Conservation (phyloP, 1,140 invertebrate species). For the Mamestra configurata region DNA sequence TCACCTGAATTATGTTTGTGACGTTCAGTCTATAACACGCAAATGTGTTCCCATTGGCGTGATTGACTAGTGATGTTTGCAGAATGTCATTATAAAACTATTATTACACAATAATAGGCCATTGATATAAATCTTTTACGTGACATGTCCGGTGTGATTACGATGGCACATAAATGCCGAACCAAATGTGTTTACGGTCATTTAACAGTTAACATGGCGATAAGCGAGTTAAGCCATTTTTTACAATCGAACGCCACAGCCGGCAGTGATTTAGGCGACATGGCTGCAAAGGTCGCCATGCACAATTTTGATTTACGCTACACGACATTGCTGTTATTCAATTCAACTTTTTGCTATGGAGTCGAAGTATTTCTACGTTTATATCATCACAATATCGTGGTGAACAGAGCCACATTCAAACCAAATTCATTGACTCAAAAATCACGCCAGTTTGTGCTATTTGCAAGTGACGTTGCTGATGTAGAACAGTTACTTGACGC, state of each 20-base stretch:
- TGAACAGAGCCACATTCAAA: constrained; percentile 59
- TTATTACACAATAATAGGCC: constrained; percentile 20
- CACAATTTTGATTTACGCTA: constrained; percentile 75
- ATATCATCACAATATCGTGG: constrained; percentile 54
- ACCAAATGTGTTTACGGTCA: constrained; percentile 12
- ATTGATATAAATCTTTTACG: constrained; percentile 41
- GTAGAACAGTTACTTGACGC: constrained; percentile 62
- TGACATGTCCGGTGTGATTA: not conserved
- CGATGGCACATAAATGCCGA: not conserved
- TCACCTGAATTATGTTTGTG: not conserved
- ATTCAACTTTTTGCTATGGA: constrained; percentile 63
- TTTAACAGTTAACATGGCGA: constrained; percentile 61
- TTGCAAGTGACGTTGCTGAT: constrained; percentile 62
- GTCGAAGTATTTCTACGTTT: constrained; percentile 62
- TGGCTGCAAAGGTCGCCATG: constrained; percentile 69
- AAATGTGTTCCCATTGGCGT: constrained; percentile 21
- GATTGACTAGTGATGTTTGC: constrained; percentile 3
- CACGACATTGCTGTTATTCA: constrained; percentile 71
- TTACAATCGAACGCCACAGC: constrained; percentile 53
- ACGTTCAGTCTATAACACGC: not conserved
- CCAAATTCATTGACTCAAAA: constrained; percentile 50
- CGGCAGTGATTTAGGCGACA: constrained; percentile 63
- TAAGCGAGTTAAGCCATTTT: constrained; percentile 33
- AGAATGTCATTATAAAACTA: constrained; percentile 22
- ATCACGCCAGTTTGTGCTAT: constrained; percentile 70